Percentiles rank a stretch among this genome's conserved stretches.
phyloP scores from a whole-genome alignment of 2,888 invertebrate species.

The Himalopsyche tibetana region DNA sequence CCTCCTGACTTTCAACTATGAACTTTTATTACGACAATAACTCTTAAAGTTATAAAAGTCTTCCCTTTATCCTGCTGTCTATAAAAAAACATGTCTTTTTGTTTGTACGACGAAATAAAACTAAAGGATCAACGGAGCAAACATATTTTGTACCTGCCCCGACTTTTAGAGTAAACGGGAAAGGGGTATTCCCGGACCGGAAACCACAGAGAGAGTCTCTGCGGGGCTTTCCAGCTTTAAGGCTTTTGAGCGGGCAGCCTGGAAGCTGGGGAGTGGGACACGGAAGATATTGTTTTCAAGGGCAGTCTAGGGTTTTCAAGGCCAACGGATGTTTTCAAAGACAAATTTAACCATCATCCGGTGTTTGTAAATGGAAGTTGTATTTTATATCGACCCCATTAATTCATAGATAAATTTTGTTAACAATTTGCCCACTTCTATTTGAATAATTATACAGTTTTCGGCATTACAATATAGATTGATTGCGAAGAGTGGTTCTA shows the following conservation, averaged over 20 bases:
- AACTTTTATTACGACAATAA: conserved; percentile 30
- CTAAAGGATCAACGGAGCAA: conserved; percentile 25
- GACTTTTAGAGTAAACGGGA: background rate
- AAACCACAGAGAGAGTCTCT: conserved; percentile 30
- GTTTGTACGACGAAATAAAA: conserved; percentile 26
- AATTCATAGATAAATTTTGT: too few species aligned
- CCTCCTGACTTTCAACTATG: conserved; percentile 11
- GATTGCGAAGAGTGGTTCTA: too few species aligned
- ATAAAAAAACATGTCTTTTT: conserved; percentile 31
- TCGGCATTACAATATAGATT: too few species aligned
- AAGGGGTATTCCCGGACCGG: conserved; percentile 21
- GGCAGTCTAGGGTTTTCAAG: conserved; percentile 34
- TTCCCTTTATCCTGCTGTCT: conserved; percentile 25
- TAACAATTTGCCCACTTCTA: too few species aligned
- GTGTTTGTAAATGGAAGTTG: background rate
- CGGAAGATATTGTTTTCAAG: conserved; percentile 30
- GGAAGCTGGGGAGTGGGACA: background rate
- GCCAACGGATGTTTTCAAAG: conserved; percentile 11
- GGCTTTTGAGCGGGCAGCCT: conserved; percentile 8
- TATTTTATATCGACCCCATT: too few species aligned
- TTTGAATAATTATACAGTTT: too few species aligned
- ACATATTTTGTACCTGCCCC: conserved; percentile 34
- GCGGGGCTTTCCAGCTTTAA: conserved; percentile 26
- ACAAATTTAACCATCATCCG: conserved; percentile 9
- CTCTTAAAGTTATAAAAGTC: conserved; percentile 20